These are phyloP conservation scores for Laticauda colubrina DNA, from an alignment of 2,113 vertebrate species.

Conservation along the genomic window DNA sequence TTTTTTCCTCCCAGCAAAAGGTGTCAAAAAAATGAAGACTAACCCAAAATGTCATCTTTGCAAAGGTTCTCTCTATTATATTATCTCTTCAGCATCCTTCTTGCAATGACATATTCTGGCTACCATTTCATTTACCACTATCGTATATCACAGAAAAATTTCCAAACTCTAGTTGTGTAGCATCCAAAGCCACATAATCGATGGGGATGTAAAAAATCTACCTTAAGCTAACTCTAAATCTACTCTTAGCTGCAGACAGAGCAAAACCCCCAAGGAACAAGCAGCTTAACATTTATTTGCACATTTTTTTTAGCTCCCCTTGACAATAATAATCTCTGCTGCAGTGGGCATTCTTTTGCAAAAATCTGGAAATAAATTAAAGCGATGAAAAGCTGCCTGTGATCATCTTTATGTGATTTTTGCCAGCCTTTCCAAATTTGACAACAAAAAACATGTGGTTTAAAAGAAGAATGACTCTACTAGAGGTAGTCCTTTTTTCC, in stretches of 20 bases:
- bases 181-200: background rate
- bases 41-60: too few species aligned
- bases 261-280: background rate
- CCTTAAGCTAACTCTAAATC: background rate
- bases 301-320: background rate
- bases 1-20: too few species aligned
- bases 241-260: background rate
- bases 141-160: background rate
- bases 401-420: background rate
- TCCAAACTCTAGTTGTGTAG: background rate
- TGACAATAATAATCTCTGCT: background rate
- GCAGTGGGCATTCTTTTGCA: background rate
- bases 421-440: background rate
- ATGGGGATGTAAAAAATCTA: background rate
- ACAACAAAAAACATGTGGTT: background rate
- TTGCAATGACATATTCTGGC: background rate
- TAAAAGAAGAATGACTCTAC: background rate
- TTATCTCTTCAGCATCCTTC: background rate
- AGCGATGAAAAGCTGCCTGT: background rate
- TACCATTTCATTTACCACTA: background rate
- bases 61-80: background rate
- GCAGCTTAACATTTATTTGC: background rate
- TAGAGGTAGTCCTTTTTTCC: too few species aligned
- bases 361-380: constrained; percentile 14
- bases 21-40: too few species aligned